phyloP scores from a whole-genome alignment of 2,888 invertebrate species.

The Tortricodes alternella region DNA sequence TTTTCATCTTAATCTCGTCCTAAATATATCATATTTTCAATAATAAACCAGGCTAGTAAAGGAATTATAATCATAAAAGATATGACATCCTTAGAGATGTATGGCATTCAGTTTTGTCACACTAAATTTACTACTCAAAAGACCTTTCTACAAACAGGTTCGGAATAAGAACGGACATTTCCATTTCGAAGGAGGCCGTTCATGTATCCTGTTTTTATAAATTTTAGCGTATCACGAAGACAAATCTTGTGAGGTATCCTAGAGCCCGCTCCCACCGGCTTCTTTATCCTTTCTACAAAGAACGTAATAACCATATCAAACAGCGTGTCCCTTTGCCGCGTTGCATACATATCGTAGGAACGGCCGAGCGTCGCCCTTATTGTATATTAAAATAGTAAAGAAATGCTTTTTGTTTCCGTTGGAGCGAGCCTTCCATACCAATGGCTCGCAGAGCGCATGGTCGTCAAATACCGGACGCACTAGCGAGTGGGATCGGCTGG shows the following conservation, averaged over 20 bases:
- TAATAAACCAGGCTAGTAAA: slow-evolving; percentile 35
- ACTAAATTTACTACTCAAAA: slow-evolving; percentile 59
- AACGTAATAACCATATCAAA: slow-evolving; percentile 82
- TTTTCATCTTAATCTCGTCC: neutral
- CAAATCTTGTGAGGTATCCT: slow-evolving; percentile 67
- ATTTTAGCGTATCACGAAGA: slow-evolving; percentile 79
- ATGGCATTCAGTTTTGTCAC: slow-evolving; percentile 66
- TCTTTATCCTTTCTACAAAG: slow-evolving; percentile 75
- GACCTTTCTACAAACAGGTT: slow-evolving; percentile 63
- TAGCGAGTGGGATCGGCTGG: slow-evolving; percentile 37
- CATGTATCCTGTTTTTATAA: slow-evolving; percentile 54
- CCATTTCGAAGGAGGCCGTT: slow-evolving; percentile 72
- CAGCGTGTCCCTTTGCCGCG: slow-evolving; percentile 76
- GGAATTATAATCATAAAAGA: slow-evolving; percentile 59
- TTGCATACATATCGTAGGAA: slow-evolving; percentile 75
- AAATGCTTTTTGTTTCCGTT: slow-evolving; percentile 77
- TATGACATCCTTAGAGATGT: slow-evolving; percentile 48
- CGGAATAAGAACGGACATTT: slow-evolving; percentile 57
- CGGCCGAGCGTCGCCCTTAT: slow-evolving; percentile 57
- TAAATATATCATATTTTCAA: slow-evolving; percentile 1
- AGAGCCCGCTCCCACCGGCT: slow-evolving; percentile 63
- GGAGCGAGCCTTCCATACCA: slow-evolving; percentile 64
- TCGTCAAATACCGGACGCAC: slow-evolving; percentile 56
- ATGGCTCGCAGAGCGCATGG: slow-evolving; percentile 56
- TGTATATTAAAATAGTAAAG: slow-evolving; percentile 72